phyloP scores from a whole-genome alignment of 2,888 invertebrate species.

The Pammene fasciana region DNA sequence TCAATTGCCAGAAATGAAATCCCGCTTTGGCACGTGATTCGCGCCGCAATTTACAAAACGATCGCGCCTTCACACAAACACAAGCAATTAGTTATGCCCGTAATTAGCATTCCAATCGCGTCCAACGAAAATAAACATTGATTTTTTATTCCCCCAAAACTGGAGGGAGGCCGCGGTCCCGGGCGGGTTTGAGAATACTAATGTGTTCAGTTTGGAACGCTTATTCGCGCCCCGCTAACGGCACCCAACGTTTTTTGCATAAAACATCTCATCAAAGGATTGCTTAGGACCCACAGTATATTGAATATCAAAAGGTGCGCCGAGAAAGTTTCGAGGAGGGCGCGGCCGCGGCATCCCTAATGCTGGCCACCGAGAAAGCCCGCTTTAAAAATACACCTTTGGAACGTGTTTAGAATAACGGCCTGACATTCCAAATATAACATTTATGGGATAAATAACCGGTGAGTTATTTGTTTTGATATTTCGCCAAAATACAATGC shows the following conservation, averaged over 20 bases:
- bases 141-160: slow-evolving; percentile 82
- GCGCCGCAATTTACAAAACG: slow-evolving; percentile 59
- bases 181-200: slow-evolving; percentile 77
- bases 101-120: slow-evolving; percentile 81
- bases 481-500: slow-evolving; percentile 44
- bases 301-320: slow-evolving; percentile 83
- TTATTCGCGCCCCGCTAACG: slow-evolving; percentile 80
- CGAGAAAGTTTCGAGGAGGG: slow-evolving; percentile 73
- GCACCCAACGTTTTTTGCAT: slow-evolving; percentile 82
- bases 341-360: slow-evolving; percentile 72
- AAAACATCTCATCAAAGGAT: slow-evolving; percentile 84
- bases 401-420: slow-evolving; percentile 78
- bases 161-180: slow-evolving; percentile 66
- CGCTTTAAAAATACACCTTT: slow-evolving; percentile 81
- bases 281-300: slow-evolving; percentile 80
- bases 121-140: slow-evolving; percentile 80
- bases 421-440: slow-evolving; percentile 54
- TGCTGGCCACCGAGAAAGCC: slow-evolving; percentile 75
- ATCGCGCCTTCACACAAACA: slow-evolving; percentile 68
- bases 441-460: slow-evolving; percentile 52
- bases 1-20: slow-evolving; percentile 52
- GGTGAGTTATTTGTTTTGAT: slow-evolving; percentile 48
- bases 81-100: slow-evolving; percentile 76
- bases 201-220: slow-evolving; percentile 82
- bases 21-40: slow-evolving; percentile 50